These are phyloP conservation scores for Ypsolopha sequella DNA, from an alignment of 2,888 invertebrate species.

Conservation along the genomic window DNA sequence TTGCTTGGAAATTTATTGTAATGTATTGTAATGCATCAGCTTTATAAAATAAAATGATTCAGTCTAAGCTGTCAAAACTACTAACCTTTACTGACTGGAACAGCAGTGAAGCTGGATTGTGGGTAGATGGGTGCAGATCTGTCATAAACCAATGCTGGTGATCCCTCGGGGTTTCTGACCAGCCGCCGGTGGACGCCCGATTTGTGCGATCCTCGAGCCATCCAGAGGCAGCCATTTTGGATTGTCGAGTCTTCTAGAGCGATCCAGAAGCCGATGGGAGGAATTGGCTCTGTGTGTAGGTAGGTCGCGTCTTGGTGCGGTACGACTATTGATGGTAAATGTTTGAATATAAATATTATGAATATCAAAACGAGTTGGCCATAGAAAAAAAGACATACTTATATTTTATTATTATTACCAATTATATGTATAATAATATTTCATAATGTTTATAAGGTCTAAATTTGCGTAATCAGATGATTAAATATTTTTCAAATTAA, in stretches of 20 bases:
- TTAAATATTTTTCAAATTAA: no score
- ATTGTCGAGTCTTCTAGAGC: slow-evolving; percentile 93
- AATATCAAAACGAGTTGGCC: no score
- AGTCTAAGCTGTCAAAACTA: slow-evolving; percentile 3
- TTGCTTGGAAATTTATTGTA: no score
- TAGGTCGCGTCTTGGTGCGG: slow-evolving; percentile 92
- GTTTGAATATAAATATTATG: no score
- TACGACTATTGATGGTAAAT: slow-evolving; percentile 65
- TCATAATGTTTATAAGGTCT: background rate
- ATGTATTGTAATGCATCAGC: no score
- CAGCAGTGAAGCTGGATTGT: slow-evolving; percentile 79
- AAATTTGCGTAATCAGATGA: no score
- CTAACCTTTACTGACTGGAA: slow-evolving; percentile 87
- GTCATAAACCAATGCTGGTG: slow-evolving; percentile 76
- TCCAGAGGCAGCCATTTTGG: slow-evolving; percentile 96
- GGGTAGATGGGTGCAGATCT: slow-evolving; percentile 78
- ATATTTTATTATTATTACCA: no score
- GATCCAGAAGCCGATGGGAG: slow-evolving; percentile 93
- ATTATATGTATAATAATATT: background rate
- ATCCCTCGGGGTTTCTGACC: slow-evolving; percentile 76
- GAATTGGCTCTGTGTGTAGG: slow-evolving; percentile 85
- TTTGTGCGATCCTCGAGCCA: slow-evolving; percentile 92
- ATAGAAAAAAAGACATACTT: no score
- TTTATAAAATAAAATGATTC: no score
- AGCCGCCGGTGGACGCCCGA: slow-evolving; percentile 81